A percentile compares a stretch with the other conserved stretches of the same genome.
Conservation (phyloP, 2,113 vertebrate genomes). For the Sminthopsis crassicaudata region DNA sequence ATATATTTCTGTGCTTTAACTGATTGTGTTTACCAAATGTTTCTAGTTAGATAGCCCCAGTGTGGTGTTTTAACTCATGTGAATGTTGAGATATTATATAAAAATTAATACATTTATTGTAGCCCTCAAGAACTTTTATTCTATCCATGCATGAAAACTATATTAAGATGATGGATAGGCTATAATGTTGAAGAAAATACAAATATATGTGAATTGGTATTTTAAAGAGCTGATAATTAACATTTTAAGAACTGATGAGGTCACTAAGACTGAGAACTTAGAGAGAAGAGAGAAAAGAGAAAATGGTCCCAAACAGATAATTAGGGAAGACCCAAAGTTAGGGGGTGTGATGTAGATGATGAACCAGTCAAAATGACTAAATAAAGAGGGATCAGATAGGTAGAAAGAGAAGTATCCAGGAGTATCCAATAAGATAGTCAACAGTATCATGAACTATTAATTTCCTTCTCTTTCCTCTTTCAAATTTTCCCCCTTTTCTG, state of each 20-base stretch:
- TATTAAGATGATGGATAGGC: background rate
- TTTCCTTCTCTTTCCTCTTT: background rate
- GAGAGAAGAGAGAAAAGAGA: background rate
- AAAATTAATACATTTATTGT: background rate
- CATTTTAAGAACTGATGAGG: background rate
- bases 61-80: background rate
- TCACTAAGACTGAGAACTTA: background rate
- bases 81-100: background rate
- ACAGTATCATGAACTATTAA: background rate
- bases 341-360: background rate
- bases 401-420: background rate
- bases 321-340: background rate
- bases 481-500: background rate
- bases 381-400: background rate
- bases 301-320: background rate
- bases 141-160: background rate
- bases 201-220: background rate
- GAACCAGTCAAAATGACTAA: background rate
- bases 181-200: background rate
- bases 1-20: background rate
- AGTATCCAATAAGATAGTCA: background rate
- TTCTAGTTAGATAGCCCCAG: background rate
- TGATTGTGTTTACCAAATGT: background rate
- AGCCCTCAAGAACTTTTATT: background rate
- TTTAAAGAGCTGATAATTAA: background rate